Percentiles rank a stretch among this genome's conserved stretches.
phyloP scores from a whole-genome alignment of 2,797 vertebrate genomes.

The Siniperca obscura region DNA sequence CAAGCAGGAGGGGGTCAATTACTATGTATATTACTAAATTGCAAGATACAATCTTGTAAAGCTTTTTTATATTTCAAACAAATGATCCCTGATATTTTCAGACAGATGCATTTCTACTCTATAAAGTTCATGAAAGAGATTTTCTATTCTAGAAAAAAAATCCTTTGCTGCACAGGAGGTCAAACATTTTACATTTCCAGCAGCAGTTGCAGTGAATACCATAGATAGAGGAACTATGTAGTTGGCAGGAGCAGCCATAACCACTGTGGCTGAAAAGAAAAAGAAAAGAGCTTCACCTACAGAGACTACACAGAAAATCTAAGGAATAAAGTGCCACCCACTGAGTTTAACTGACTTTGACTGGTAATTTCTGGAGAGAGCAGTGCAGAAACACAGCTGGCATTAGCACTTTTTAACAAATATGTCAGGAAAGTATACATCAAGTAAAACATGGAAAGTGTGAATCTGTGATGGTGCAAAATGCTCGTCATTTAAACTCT shows the following conservation, averaged over 20 bases:
- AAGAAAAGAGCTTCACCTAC: constrained; percentile 52
- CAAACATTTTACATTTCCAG: constrained; percentile 52
- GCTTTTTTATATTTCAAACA: constrained; percentile 1
- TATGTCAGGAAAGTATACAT: constrained; percentile 11
- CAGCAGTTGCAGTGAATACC: constrained; percentile 36
- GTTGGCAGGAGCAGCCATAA: constrained; percentile 23
- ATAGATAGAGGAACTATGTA: neutral
- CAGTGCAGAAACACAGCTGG: constrained; percentile 29
- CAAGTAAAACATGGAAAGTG: constrained; percentile 20
- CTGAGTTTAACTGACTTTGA: constrained; percentile 61
- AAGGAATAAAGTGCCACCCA: constrained; percentile 18
- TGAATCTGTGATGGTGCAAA: constrained; percentile 14
- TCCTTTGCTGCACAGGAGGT: constrained; percentile 22
- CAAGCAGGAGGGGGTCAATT: no score
- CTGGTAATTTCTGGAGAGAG: constrained; percentile 49
- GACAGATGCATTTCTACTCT: neutral
- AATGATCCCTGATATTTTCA: constrained; percentile 11
- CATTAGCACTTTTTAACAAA: constrained; percentile 26
- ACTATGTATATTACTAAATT: no score
- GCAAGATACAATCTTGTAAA: neutral
- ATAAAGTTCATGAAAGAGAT: constrained; percentile 10
- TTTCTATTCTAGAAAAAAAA: neutral
- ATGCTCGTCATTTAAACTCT: constrained; percentile 19
- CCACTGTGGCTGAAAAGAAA: neutral
- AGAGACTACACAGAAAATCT: constrained; percentile 22